These are phyloP conservation scores for Agelas oroides DNA, from an alignment of 37 sponge, comb jelly and placozoan genomes.

Conservation along the genomic window DNA sequence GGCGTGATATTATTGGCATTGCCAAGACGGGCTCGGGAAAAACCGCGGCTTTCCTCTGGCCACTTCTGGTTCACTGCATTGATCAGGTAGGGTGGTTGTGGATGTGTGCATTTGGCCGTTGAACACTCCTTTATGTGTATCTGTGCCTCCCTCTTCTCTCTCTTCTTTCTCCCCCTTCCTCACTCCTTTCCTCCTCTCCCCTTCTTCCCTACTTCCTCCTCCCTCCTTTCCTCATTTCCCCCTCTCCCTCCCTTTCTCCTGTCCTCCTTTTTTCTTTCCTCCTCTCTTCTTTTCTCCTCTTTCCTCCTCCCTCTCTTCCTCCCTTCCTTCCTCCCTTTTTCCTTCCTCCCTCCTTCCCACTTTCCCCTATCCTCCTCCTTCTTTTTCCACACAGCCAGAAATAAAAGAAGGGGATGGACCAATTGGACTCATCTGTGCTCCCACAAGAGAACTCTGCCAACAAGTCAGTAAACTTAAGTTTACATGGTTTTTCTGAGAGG, in stretches of 20 bases:
- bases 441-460: slow-evolving; percentile 99
- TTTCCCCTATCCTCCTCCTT: neutral
- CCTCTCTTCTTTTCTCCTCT: neutral
- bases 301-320: neutral
- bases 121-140: too few relatives aligned
- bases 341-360: neutral
- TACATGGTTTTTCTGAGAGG: too few relatives aligned
- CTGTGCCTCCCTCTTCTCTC: neutral
- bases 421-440: slow-evolving; percentile 93
- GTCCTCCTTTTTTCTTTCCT: neutral
- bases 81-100: slow-evolving; percentile 74
- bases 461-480: slow-evolving; percentile 60
- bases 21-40: slow-evolving; percentile 99
- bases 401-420: slow-evolving; percentile 95
- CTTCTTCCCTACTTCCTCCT: neutral
- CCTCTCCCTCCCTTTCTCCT: neutral
- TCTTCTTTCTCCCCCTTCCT: neutral
- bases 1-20: slow-evolving; percentile 96
- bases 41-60: slow-evolving; percentile 94
- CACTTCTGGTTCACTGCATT: slow-evolving; percentile 88
- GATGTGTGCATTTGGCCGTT: neutral
- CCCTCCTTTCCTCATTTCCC: neutral
- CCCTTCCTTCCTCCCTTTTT: neutral
- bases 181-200: neutral
- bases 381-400: slow-evolving; percentile 64